Percentiles rank a stretch among this genome's conserved stretches.
These are phyloP conservation scores for Loriculus beryllinus DNA, from an alignment of 2,797 vertebrate genomes.

Conservation along the genomic window DNA sequence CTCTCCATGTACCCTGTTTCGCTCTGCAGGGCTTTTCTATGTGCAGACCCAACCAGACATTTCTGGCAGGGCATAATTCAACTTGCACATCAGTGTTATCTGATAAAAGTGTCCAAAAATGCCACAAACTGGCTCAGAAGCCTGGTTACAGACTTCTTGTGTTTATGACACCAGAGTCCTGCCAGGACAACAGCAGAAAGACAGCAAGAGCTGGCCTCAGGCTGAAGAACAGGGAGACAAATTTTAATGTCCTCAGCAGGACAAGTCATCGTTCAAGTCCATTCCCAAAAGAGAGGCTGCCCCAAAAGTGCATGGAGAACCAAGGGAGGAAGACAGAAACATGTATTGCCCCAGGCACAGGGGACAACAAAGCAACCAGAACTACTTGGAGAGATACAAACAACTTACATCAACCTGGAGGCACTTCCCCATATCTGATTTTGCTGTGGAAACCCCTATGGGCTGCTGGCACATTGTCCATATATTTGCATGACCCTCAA, in stretches of 20 bases:
- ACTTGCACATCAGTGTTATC: not conserved
- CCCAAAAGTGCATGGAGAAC: not conserved
- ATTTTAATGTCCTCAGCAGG: not conserved
- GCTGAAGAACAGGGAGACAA: not conserved
- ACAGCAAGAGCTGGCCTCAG: not conserved
- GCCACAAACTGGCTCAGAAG: not conserved
- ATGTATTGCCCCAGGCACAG: not conserved
- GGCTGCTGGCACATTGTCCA: not conserved
- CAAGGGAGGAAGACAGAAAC: not conserved
- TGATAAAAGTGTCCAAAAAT: not conserved
- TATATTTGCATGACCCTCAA: not conserved
- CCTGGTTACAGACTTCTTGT: not conserved
- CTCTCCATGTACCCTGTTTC: not conserved
- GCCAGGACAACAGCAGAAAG: not conserved
- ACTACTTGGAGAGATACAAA: not conserved
- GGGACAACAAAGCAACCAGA: not conserved
- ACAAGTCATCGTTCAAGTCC: not conserved
- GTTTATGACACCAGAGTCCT: not conserved
- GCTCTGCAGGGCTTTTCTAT: not conserved
- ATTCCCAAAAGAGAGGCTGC: not conserved
- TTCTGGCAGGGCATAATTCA: not conserved
- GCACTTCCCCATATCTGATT: not conserved
- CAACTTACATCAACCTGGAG: not conserved
- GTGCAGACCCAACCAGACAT: fast-evolving
- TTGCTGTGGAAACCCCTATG: not conserved